Base-by-base conservation (phyloP, 2,797 vertebrate genomes). In the Alca torda region DNA sequence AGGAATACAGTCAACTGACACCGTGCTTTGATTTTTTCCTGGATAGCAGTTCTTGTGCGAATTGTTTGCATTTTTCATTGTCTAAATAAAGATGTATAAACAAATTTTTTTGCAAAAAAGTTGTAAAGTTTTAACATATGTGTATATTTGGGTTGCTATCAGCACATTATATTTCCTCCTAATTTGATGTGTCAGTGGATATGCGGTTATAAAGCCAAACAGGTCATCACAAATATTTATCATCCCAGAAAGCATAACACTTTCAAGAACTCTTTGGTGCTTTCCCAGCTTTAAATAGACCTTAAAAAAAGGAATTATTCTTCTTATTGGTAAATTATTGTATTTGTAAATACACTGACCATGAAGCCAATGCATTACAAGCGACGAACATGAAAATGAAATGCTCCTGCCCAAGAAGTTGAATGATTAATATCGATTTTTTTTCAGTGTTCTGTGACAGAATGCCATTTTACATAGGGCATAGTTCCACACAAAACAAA, bases 301-400 rank as follows among this genome's bases (percentile, higher is more conserved):
- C 37, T 56, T 79, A 46, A 90, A 72, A 82, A 9, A 79, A 45
- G 33, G 6, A 60, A 33, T 54, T 16, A 61, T 51, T 84, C 7
- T 87, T 83, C 54, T 73, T 19, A 60, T 28, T 0, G 2, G 20
- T 64, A 90, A 84, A 57, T 84, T 53, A 68, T 5, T 50, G 2
- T 76, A 37, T 80, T 83, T 93, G 59, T 60, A 83, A 87, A 89
- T 48, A 68, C 11, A 74, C 65, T 79, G 37, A 30, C 20, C 14
- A 41, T 37, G 16, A 87, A 94, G 33, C 4, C 48, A 67, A 56
- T 16, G 10, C 11, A 84, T 70, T 88, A 25, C 6, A 76, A 53
- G 56, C 6, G 20, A 51, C 45, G 51, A 94, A 81, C 41, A 25
- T 82, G 39, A 93, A 88, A 73, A 87, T 70, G 24, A 77, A 93